phyloP scores from a whole-genome alignment of 1,140 invertebrate species.

The Drosophila watanabei region DNA sequence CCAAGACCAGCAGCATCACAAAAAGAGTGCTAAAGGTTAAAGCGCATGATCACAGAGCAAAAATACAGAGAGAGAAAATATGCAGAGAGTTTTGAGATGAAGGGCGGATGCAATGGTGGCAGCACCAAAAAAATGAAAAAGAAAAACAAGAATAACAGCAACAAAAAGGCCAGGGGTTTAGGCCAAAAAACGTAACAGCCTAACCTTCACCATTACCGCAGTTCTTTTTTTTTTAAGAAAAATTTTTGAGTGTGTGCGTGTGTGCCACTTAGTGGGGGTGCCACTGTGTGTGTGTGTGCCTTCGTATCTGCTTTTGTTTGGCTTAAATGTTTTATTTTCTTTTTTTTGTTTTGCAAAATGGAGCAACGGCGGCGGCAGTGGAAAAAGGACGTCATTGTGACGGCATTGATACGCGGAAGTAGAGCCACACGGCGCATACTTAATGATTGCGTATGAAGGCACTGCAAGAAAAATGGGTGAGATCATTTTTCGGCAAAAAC shows the following conservation, averaged over 20 bases:
- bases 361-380: slow-evolving; percentile 44
- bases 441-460: slow-evolving; percentile 39
- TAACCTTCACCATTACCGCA: slow-evolving; percentile 80
- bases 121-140: slow-evolving; percentile 5
- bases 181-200: slow-evolving; percentile 78
- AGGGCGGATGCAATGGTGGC: slow-evolving; percentile 64
- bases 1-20: slow-evolving; percentile 43
- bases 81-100: slow-evolving; percentile 15
- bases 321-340: slow-evolving; percentile 80
- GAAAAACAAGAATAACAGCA: slow-evolving; percentile 14
- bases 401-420: slow-evolving; percentile 72
- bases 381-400: slow-evolving; percentile 52
- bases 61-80: slow-evolving; percentile 16
- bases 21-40: slow-evolving; percentile 32
- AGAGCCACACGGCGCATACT: slow-evolving; percentile 64
- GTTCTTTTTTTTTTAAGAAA: slow-evolving; percentile 27
- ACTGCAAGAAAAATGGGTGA: not conserved
- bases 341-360: slow-evolving; percentile 59
- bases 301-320: slow-evolving; percentile 51
- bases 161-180: slow-evolving; percentile 56
- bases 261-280: slow-evolving; percentile 45
- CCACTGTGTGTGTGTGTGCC: slow-evolving; percentile 8
- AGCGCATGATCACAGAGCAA: slow-evolving; percentile 60
- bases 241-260: slow-evolving; percentile 32
- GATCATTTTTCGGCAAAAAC: not conserved